Evolutionary conservation across 2,113 vertebrate genomes (phyloP), one percentile per base, ranked within the genome.

Genomic region (Gobius niger): DNA sequence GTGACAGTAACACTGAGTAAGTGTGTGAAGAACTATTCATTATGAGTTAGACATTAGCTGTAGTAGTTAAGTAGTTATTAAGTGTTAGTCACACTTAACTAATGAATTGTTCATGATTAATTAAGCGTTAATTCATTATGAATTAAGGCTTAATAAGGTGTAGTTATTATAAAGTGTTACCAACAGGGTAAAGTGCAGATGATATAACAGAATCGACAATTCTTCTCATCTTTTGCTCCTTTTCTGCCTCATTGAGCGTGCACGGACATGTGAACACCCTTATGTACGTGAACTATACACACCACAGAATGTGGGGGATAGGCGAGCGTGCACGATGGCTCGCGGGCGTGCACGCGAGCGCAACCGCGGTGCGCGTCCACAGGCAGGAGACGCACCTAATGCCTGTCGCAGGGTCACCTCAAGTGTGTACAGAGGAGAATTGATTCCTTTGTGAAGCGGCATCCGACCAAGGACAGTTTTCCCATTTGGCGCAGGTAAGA

Each of bases 361-460:
- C 73, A 77, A 83, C 89, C 90, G 91, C 89, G 80, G 75, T 47
- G 67, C 19, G 75, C 68, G 70, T 85, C 86, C 88, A 83, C 84
- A 87, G 93, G 90, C 91, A 91, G 91, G 90, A 90, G 85, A 80
- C 85, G 88, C 90, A 90, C 87, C 93, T 93, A 93, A 91, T 92
- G 88, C 81, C 84, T 91, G 83, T 89, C 77, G 70, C 90, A 91
- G 94, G 93, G 94, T 94, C 93, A 93, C 93, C 94, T 92, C 92
- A 94, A 94, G 91, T 94, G 92, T 94, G 91, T 93, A 92, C 92
- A 95, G 95, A 94, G 87, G 90, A 94, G 93, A 96, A 96, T 94
- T 93, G 92, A 94, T 92, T 92, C 86, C 88, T 91, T 88, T 88
- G 82, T 89, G 89, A 86, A 83, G 75, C 79, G 82, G 84, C 88